Percentiles rank a stretch among this genome's conserved stretches.
These are phyloP conservation scores for Caenorhabditis afra DNA, from an alignment of 2,888 invertebrate species.

Conservation along the genomic window DNA sequence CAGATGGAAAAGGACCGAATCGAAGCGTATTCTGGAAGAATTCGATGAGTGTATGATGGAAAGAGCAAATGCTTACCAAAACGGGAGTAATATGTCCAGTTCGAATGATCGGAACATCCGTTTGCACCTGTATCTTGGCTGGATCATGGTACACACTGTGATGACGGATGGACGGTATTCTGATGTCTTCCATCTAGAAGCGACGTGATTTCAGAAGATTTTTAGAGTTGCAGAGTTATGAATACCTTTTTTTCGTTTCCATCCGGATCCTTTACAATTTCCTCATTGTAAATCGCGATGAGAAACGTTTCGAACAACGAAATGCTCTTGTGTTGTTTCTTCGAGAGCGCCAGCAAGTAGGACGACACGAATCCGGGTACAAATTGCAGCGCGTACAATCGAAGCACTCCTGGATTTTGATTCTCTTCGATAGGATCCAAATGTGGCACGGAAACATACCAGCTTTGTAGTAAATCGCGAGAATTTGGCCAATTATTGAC, in stretches of 20 bases:
- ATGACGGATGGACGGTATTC: constrained; percentile 91
- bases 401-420: constrained; percentile 70
- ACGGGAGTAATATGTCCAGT: constrained; percentile 58
- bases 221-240: no score
- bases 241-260: constrained; percentile 68
- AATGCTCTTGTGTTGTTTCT: constrained; percentile 72
- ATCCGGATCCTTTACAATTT: constrained; percentile 74
- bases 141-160: constrained; percentile 95
- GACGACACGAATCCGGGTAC: constrained; percentile 73
- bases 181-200: constrained; percentile 87
- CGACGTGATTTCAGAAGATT: constrained; percentile 80
- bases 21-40: constrained; percentile 83
- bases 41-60: not conserved
- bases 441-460: constrained; percentile 56
- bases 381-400: constrained; percentile 76
- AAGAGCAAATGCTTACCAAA: constrained; percentile 35
- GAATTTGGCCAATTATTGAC: constrained; percentile 77
- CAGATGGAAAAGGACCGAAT: constrained; percentile 92
- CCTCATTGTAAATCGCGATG: constrained; percentile 80
- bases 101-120: constrained; percentile 61
- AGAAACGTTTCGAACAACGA: constrained; percentile 78
- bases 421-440: no score
- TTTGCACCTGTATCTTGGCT: constrained; percentile 85
- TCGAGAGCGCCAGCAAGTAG: constrained; percentile 72
- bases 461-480: constrained; percentile 76